Evolutionary conservation across 2,113 vertebrate species (phyloP), one percentile per base, ranked within the genome.

Genomic region (Castor canadensis): DNA sequence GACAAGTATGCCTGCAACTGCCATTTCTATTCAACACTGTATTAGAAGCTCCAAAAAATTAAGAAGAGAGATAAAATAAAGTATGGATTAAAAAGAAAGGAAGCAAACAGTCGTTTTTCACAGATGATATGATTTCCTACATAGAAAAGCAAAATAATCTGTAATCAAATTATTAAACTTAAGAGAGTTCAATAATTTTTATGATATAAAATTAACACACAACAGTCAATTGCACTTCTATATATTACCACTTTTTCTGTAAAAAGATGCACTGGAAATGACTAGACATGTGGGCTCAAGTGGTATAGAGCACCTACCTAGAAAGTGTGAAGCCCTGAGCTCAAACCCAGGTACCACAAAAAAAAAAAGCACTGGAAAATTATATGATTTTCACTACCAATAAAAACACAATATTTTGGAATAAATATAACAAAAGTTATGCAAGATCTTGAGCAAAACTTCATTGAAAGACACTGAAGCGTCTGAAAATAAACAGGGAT

Each of bases 91-190:
- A 60, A 96, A 88, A 81, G 45, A 79, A 83, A 82, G 71, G 86
- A 82, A 76, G 16, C 60, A 87, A 91, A 67, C 22, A 69, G 30
- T 43, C 5, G 40, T 30, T 52, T 66, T 60, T 67, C 62, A 72
- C 6, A 93, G 15, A 47, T 72, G 43, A 89, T 54, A 86, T 58
- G 28, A 80, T 64, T 97, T 89, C 87, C 45, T 69, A 71, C 60
- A 64, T 19, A 92, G 76, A 71, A 92, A 95, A 96, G 15, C 52
- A 81, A 95, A 93, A 43, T 94, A 47, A 85, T 45, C 45, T 90
- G 85, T 15, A 58, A 60, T 76, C 35, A 90, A 83, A 87, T 79
- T 72, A 54, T 72, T 81, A 89, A 83, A 4, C 81, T 84, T 76
- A 85, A 83, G 26, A 94, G 30, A 93, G 28, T 88, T 96, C 73